Conservation (phyloP, 2,888 invertebrate species). For the Mycalesis mineus region DNA sequence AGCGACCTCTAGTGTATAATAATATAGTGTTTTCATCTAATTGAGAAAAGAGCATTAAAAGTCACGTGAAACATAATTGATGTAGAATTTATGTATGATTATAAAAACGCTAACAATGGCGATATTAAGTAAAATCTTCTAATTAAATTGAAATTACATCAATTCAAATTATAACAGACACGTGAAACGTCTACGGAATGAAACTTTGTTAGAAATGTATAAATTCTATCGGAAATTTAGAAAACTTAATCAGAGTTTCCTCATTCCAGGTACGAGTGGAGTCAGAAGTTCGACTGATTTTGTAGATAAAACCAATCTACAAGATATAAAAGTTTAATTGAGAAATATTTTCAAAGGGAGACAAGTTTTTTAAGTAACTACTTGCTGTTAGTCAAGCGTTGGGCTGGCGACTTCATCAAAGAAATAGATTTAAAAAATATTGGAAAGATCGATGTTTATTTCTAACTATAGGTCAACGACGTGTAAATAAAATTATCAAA, state of each 20-base stretch:
- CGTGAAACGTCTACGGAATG: constrained; percentile 27
- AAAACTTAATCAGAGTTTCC: constrained; percentile 52
- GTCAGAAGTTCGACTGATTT: constrained; percentile 59
- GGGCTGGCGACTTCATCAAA: too few relatives aligned
- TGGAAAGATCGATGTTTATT: too few relatives aligned
- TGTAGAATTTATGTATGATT: too few relatives aligned
- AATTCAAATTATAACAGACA: constrained; percentile 28
- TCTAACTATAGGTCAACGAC: too few relatives aligned
- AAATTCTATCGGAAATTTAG: constrained; percentile 70
- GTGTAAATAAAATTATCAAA: too few relatives aligned
- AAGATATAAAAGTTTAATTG: constrained; percentile 15
- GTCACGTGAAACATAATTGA: too few relatives aligned
- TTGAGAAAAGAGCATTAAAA: too few relatives aligned
- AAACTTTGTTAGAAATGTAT: constrained; percentile 50
- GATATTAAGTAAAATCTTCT: neutral
- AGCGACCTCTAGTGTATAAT: too few relatives aligned
- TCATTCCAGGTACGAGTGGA: constrained; percentile 48
- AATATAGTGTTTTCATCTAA: too few relatives aligned
- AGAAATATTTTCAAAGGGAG: constrained; percentile 1
- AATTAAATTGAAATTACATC: constrained; percentile 14
- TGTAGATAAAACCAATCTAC: constrained; percentile 46
- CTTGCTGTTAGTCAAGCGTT: too few relatives aligned
- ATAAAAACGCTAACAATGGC: too few relatives aligned
- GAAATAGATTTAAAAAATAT: too few relatives aligned
- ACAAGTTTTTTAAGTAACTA: neutral